Evolutionary conservation across 2,113 vertebrate genomes (phyloP).

Genomic region (Sebastes fasciatus): DNA sequence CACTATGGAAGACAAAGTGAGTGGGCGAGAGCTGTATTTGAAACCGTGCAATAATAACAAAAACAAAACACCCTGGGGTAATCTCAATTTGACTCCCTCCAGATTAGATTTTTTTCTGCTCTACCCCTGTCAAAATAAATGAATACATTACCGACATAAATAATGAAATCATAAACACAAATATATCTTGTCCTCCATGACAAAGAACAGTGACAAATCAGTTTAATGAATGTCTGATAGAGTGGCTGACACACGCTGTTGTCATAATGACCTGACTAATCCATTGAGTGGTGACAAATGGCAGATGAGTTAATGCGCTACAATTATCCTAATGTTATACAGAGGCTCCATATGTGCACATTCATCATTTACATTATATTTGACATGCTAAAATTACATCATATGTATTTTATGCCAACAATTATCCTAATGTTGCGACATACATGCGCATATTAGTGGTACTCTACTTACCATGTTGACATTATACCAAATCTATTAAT

Average conservation of each 20-base stretch:
- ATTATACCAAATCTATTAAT: conserved; percentile 24
- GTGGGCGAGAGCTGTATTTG: not conserved
- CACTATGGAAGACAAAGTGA: not conserved
- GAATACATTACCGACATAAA: conserved; percentile 30
- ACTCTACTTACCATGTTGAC: conserved; percentile 7
- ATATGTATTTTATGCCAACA: conserved; percentile 25
- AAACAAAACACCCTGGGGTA: conserved; percentile 9
- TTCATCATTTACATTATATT: conserved; percentile 26
- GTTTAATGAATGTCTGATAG: conserved; percentile 55
- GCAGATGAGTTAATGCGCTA: conserved; percentile 50
- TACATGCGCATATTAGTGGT: conserved; percentile 6
- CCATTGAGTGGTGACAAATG: conserved; percentile 60
- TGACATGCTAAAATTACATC: conserved; percentile 28
- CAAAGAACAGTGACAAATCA: conserved; percentile 54
- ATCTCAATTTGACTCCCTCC: conserved; percentile 18
- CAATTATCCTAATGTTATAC: conserved; percentile 44
- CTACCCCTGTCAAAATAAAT: conserved; percentile 45
- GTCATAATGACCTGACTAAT: conserved; percentile 58
- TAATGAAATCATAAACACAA: conserved; percentile 46
- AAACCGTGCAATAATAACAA: not conserved
- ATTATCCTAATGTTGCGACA: conserved; percentile 23
- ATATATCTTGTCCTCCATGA: conserved; percentile 49
- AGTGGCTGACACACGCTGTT: conserved; percentile 50
- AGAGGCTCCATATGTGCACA: conserved; percentile 25
- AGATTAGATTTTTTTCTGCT: conserved; percentile 12